phyloP scores from a whole-genome alignment of 2,797 vertebrate species.

The Coilia nasus region DNA sequence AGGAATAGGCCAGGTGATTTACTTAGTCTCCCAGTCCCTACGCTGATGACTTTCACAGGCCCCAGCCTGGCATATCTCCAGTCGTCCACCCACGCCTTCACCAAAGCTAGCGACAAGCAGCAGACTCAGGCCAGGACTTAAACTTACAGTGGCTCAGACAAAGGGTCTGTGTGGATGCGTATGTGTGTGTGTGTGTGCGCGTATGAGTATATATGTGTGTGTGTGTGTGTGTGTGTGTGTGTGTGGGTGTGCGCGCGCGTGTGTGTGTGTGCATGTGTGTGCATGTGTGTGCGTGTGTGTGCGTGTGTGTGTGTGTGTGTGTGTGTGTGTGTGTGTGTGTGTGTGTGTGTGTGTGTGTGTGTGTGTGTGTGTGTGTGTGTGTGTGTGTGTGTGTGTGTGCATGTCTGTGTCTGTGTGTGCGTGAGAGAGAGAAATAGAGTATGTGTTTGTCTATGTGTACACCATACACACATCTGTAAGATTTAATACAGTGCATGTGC shows the following conservation, averaged over 20 bases:
- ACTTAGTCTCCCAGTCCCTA: not conserved
- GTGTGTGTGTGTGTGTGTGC: not conserved
- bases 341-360: not conserved
- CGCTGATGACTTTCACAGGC: not conserved
- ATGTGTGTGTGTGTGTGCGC: not conserved
- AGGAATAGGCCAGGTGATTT: not conserved
- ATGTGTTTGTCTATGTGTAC: not conserved
- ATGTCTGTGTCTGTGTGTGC: not conserved
- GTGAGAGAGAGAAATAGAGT: not conserved
- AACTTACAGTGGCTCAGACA: not conserved
- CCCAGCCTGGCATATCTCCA: not conserved
- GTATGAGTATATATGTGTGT: too few relatives aligned
- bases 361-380: slow-evolving; percentile 9
- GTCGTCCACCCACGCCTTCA: slow-evolving; percentile 8
- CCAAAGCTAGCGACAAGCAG: slow-evolving; percentile 6
- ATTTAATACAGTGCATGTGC: not conserved
- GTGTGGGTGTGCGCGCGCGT: not conserved
- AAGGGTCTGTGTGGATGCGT: not conserved
- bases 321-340: too few relatives aligned
- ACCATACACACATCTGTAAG: not conserved
- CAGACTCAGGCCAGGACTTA: not conserved
- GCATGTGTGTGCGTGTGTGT: slow-evolving; percentile 7
- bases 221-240: not conserved
- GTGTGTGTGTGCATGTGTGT: slow-evolving; percentile 4
- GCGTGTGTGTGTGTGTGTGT: too few relatives aligned